phyloP scores from a whole-genome alignment of 37 sponge, comb jelly and placozoan species.

The Amphimedon queenslandica region DNA sequence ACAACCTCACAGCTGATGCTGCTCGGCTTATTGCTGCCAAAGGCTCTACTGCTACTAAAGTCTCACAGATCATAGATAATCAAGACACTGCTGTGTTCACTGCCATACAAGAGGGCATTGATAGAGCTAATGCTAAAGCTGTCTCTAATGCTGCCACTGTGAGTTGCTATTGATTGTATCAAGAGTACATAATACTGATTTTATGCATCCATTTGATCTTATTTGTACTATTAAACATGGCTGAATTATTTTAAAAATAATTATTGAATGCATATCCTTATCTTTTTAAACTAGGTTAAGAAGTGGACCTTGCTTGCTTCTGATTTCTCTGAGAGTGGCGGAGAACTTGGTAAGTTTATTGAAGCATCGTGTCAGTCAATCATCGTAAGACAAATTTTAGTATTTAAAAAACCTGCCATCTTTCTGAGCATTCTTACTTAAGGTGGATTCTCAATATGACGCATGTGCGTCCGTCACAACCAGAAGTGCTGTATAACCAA shows the following conservation, averaged over 20 bases:
- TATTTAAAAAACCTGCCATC: no score
- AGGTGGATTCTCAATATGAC: no score
- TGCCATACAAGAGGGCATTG: constrained; percentile 74
- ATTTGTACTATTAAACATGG: no score
- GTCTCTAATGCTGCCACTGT: constrained; percentile 66
- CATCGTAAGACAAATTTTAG: no score
- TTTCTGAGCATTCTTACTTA: no score
- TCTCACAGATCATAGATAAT: constrained; percentile 52
- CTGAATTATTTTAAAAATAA: no score
- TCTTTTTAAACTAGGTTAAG: constrained; percentile 35
- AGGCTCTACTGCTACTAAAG: constrained; percentile 41
- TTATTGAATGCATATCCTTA: not conserved
- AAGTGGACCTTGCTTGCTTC: constrained; percentile 64
- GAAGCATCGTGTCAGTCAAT: no score
- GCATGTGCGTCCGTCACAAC: no score
- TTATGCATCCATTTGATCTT: not conserved
- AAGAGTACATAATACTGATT: not conserved
- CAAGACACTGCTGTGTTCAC: constrained; percentile 54
- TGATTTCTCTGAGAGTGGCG: constrained; percentile 77
- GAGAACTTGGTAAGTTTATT: constrained; percentile 75
- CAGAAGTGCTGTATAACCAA: no score
- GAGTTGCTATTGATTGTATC: no score
- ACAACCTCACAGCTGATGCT: constrained; percentile 46
- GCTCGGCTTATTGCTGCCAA: constrained; percentile 10
- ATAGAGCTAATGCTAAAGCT: constrained; percentile 49